Evolutionary conservation across 2,113 vertebrate species (phyloP).

Genomic region (Peromyscus californicus): DNA sequence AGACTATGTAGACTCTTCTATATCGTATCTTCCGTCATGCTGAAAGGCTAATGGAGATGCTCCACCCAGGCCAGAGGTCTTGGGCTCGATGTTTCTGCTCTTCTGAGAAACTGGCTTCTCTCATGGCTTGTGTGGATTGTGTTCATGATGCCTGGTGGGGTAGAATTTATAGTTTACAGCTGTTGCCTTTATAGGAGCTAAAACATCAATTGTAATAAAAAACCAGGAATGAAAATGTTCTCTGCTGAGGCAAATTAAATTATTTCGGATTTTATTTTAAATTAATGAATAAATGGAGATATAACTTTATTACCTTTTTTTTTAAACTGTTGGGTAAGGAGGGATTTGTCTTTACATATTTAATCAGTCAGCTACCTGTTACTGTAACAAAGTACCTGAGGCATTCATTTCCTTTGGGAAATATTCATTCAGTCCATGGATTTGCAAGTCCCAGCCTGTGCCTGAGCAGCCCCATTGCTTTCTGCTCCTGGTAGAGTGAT

Average conservation of each 20-base stretch:
- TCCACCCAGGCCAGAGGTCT: background rate
- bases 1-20: background rate
- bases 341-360: constrained; percentile 1
- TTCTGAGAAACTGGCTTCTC: background rate
- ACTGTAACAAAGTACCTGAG: background rate
- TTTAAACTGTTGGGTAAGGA: background rate
- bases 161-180: background rate
- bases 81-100: background rate
- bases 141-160: background rate
- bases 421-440: background rate
- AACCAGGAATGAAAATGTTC: constrained; percentile 13
- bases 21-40: background rate
- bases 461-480: background rate
- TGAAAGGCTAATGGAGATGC: background rate
- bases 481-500: background rate
- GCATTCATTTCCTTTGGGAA: background rate
- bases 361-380: background rate
- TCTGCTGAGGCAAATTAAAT: constrained; percentile 33
- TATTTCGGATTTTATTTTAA: constrained; percentile 49
- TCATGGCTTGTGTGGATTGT: background rate
- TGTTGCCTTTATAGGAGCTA: background rate
- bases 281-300: constrained; percentile 8
- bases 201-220: constrained; percentile 26
- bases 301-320: background rate
- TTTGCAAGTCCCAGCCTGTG: background rate